phyloP scores from a whole-genome alignment of 2,113 vertebrate species.

The Sylvilagus bachmani region DNA sequence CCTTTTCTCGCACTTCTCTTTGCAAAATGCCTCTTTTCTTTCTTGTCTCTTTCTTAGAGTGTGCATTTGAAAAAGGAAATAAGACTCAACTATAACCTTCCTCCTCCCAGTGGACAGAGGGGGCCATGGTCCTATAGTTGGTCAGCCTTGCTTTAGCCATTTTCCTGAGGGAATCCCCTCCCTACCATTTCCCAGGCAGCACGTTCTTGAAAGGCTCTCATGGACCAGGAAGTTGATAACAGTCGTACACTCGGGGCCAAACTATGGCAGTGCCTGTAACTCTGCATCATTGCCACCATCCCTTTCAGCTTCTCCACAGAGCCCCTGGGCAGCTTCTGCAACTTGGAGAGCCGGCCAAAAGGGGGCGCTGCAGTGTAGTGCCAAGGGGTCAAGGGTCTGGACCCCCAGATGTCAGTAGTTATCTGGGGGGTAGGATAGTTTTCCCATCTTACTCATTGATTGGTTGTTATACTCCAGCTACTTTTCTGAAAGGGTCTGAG shows the following conservation, averaged over 20 bases:
- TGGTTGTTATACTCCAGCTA: constrained; percentile 34
- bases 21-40: constrained; percentile 58
- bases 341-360: background rate
- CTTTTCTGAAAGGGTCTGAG: constrained; percentile 27
- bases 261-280: background rate
- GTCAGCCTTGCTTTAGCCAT: background rate
- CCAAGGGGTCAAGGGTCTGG: background rate
- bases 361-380: background rate
- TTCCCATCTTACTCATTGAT: background rate
- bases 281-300: background rate
- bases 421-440: background rate
- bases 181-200: background rate
- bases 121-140: background rate
- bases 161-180: background rate
- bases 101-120: constrained; percentile 21
- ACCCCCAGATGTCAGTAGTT: background rate
- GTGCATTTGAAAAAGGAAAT: background rate
- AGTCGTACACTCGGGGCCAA: background rate
- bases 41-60: constrained; percentile 54
- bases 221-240: background rate
- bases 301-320: background rate
- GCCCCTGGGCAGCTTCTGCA: background rate
- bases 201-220: background rate
- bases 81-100: background rate
- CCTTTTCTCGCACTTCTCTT: background rate